phyloP scores from a whole-genome alignment of 2,797 vertebrate genomes.

The Intellagama lesueurii region DNA sequence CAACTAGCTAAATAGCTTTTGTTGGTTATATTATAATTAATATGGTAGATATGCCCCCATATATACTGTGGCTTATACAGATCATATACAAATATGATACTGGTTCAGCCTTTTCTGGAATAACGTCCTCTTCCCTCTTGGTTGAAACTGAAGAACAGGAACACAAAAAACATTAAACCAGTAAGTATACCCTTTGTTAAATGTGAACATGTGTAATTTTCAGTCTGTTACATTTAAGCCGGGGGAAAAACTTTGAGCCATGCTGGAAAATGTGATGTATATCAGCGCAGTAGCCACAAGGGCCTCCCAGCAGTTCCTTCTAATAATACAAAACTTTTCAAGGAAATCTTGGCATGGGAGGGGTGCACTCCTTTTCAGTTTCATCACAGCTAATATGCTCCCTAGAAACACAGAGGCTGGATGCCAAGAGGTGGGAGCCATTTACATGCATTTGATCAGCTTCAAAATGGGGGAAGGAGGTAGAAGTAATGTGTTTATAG shows the following conservation, averaged over 20 bases:
- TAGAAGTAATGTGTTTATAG: conserved; percentile 39
- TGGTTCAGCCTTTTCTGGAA: neutral
- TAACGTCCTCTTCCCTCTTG: conserved; percentile 21
- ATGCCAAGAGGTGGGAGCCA: neutral
- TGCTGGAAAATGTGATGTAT: conserved; percentile 42
- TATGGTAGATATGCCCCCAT: neutral
- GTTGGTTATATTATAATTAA: conserved; percentile 16
- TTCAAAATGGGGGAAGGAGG: conserved; percentile 28
- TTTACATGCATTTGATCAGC: conserved; percentile 8
- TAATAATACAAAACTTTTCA: conserved; percentile 46
- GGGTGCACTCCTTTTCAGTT: conserved; percentile 10
- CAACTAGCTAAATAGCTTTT: neutral
- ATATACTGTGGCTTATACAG: neutral
- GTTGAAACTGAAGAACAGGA: neutral
- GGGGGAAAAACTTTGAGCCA: neutral
- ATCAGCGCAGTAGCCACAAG: conserved; percentile 43
- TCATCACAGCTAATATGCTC: conserved; percentile 42
- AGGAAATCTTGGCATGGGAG: conserved; percentile 39
- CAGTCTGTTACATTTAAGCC: conserved; percentile 40
- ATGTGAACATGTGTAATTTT: conserved; percentile 14
- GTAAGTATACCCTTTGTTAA: neutral
- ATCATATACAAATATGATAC: neutral
- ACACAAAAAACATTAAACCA: conserved; percentile 28
- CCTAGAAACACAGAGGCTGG: conserved; percentile 40
- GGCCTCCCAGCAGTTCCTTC: conserved; percentile 42